Evolutionary conservation across 2,113 vertebrate genomes (phyloP).

Genomic region (Corapipo altera): DNA sequence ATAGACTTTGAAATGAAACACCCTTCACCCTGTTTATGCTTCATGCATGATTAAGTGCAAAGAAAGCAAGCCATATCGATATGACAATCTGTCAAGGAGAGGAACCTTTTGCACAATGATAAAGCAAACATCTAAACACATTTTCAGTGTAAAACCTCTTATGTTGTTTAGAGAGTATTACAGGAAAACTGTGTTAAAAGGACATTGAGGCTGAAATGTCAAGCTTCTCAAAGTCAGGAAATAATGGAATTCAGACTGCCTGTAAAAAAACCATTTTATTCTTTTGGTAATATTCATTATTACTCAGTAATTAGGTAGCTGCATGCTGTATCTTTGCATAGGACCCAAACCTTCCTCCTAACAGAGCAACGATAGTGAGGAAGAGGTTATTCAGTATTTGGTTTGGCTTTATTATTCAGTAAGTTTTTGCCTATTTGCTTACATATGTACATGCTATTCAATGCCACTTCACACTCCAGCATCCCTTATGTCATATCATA

Average conservation of each 20-base stretch:
- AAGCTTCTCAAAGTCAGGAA: neutral
- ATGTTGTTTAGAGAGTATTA: neutral
- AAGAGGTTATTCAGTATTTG: neutral
- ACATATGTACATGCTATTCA: neutral
- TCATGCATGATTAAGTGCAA: conserved; percentile 48
- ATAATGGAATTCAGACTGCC: neutral
- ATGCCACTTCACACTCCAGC: neutral
- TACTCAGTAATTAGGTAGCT: neutral
- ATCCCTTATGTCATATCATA: neutral
- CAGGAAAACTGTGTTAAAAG: conserved; percentile 17
- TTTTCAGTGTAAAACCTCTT: neutral
- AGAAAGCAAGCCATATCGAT: neutral
- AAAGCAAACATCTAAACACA: neutral
- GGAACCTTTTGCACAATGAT: conserved; percentile 8
- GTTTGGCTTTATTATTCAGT: neutral
- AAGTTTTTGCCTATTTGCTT: neutral
- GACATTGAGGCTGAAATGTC: neutral
- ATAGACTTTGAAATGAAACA: conserved; percentile 58
- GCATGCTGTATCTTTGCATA: neutral
- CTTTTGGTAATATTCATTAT: neutral
- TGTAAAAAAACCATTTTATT: neutral
- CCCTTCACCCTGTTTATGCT: conserved; percentile 55
- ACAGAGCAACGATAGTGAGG: neutral
- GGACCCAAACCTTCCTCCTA: neutral
- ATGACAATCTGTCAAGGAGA: conserved; percentile 34